Conservation (phyloP, 2,888 invertebrate species). For the Pegoplata infirma region DNA sequence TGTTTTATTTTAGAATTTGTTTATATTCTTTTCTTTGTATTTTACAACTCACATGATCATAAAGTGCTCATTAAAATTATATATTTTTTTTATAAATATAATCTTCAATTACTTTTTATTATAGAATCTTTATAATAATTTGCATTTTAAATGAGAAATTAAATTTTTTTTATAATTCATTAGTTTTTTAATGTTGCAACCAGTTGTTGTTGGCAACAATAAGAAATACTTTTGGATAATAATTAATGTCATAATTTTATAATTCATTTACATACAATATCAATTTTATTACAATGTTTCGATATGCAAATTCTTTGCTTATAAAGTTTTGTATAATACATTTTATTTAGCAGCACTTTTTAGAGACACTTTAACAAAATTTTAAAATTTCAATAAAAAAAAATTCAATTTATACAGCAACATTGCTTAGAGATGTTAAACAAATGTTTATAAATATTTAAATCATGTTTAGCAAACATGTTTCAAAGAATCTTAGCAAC, state of each 20-base stretch:
- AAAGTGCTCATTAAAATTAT: neutral
- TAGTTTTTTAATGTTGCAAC: neutral
- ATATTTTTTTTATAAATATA: neutral
- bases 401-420: too few relatives aligned
- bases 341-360: too few relatives aligned
- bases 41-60: neutral
- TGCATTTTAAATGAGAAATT: neutral
- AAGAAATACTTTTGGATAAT: neutral
- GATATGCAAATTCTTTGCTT: too few relatives aligned
- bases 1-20: neutral
- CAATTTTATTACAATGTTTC: too few relatives aligned
- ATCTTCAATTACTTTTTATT: neutral
- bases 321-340: too few relatives aligned
- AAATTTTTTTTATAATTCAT: neutral
- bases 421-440: too few relatives aligned
- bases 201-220: neutral
- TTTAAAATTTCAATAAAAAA: too few relatives aligned
- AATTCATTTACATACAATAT: neutral
- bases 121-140: neutral
- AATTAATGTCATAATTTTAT: neutral
- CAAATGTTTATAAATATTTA: too few relatives aligned
- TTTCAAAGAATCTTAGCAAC: too few relatives aligned
- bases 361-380: too few relatives aligned
- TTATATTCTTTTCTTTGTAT: too few relatives aligned
- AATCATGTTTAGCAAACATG: too few relatives aligned